Conservation (phyloP, 2,888 invertebrate genomes). For the Phymatocera aterrima region DNA sequence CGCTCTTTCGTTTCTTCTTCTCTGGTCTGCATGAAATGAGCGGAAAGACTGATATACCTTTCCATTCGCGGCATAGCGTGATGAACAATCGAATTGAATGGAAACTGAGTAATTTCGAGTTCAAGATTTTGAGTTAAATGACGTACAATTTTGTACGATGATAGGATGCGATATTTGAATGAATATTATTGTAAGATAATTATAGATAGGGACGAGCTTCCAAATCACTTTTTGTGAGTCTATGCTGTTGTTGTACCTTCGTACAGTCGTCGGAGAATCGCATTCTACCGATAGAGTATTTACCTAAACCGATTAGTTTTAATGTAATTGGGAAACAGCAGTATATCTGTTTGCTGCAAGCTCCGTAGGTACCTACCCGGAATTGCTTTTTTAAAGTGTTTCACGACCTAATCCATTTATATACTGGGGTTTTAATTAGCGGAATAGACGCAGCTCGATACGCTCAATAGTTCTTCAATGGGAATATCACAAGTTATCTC, state of each 20-base stretch:
- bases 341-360: neutral
- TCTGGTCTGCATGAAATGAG: neutral
- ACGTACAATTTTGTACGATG: too few relatives aligned
- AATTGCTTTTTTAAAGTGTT: conserved; percentile 18
- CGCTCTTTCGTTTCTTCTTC: neutral
- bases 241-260: too few relatives aligned
- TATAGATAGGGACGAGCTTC: neutral
- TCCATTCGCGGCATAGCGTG: neutral
- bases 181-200: neutral
- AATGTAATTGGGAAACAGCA: conserved; percentile 18
- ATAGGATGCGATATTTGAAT: too few relatives aligned
- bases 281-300: neutral
- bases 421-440: conserved; percentile 18
- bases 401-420: neutral
- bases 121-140: too few relatives aligned
- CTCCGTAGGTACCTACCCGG: neutral
- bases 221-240: neutral
- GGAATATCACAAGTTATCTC: neutral
- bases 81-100: neutral
- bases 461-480: neutral
- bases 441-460: neutral
- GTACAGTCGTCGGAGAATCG: neutral
- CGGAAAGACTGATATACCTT: too few relatives aligned
- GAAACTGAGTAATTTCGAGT: neutral
- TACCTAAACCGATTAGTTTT: conserved; percentile 23